Conservation (phyloP, 2,113 vertebrate species). For the Trogon melanurus region DNA sequence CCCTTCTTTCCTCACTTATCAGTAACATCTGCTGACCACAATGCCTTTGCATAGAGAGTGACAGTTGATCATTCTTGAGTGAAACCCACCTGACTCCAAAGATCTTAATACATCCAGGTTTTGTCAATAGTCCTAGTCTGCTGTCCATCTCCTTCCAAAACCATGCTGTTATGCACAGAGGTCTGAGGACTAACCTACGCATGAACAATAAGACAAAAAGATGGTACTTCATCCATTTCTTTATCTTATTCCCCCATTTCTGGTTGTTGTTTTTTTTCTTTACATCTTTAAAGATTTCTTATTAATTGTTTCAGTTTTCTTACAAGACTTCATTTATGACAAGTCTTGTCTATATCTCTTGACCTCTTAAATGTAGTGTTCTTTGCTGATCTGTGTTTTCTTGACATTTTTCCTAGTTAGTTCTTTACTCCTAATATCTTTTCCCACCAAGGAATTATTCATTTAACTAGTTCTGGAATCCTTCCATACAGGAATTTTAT, state of each 20-base stretch:
- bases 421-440: not conserved
- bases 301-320: not conserved
- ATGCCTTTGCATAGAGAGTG: not conserved
- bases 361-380: not conserved
- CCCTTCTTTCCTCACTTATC: not conserved
- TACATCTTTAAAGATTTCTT: not conserved
- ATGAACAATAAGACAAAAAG: not conserved
- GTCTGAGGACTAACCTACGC: not conserved
- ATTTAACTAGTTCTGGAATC: not conserved
- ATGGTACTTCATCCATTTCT: not conserved
- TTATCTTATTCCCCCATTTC: not conserved
- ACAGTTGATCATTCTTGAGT: not conserved
- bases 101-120: not conserved
- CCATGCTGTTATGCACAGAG: not conserved
- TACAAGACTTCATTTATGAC: too few relatives aligned
- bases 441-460: not conserved
- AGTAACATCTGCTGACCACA: not conserved
- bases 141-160: not conserved
- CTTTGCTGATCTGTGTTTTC: not conserved
- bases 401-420: not conserved
- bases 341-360: not conserved
- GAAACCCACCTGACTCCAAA: not conserved
- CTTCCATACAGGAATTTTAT: not conserved
- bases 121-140: not conserved
- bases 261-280: not conserved